Percentiles rank a stretch among this genome's conserved stretches.
Conservation (phyloP, 2,888 invertebrate species). For the Philereme transversata region DNA sequence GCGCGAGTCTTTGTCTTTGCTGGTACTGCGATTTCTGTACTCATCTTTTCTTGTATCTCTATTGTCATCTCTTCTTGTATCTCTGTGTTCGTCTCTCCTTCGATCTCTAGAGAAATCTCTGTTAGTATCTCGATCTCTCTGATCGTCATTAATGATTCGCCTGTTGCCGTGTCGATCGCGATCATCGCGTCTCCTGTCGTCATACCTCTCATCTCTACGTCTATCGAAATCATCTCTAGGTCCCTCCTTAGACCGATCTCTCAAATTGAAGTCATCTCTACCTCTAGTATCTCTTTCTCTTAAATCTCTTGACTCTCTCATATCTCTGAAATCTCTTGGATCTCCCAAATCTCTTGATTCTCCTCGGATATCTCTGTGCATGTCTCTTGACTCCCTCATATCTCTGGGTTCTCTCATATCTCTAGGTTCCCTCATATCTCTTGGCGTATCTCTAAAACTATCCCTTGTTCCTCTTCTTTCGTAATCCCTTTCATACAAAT, state of each 20-base stretch:
- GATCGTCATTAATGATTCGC: conserved; percentile 36
- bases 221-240: conserved; percentile 45
- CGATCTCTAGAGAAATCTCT: conserved; percentile 36
- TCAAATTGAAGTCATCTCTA: conserved; percentile 18
- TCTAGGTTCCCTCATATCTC: conserved; percentile 42
- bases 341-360: conserved; percentile 16
- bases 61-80: conserved; percentile 50
- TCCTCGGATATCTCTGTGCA: conserved; percentile 6
- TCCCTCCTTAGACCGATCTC: conserved; percentile 28
- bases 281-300: conserved; percentile 18
- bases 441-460: conserved; percentile 42
- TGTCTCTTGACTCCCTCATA: background rate
- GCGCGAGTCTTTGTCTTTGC: conserved; percentile 63
- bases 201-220: conserved; percentile 36
- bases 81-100: conserved; percentile 51
- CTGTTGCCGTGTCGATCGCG: conserved; percentile 47
- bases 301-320: conserved; percentile 26
- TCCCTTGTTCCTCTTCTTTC: conserved; percentile 52
- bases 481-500: conserved; percentile 51
- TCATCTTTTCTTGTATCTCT: conserved; percentile 54
- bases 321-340: conserved; percentile 7
- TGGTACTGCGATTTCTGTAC: conserved; percentile 54
- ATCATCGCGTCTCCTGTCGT: conserved; percentile 39
- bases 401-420: conserved; percentile 1
- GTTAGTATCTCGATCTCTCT: conserved; percentile 32